Percentiles rank a stretch among this genome's conserved stretches.
phyloP scores from a whole-genome alignment of 2,888 invertebrate species.

The Ectobius pallidus region DNA sequence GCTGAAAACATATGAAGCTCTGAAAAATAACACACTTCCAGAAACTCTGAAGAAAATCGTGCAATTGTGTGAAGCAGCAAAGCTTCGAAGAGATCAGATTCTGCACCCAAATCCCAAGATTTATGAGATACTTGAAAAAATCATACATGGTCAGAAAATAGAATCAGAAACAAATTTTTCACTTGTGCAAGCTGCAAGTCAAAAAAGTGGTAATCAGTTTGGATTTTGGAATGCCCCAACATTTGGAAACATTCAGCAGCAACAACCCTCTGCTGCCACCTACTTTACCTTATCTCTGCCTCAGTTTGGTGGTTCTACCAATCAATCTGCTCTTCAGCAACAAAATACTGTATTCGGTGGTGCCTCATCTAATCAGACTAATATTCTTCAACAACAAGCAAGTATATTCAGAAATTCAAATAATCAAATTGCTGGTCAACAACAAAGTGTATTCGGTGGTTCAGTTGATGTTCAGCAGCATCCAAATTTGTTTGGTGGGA shows the following conservation, averaged over 20 bases:
- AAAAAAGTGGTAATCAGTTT: background rate
- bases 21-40: constrained; percentile 27
- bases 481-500: too few relatives aligned
- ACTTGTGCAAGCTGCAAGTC: background rate
- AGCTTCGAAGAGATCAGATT: constrained; percentile 61
- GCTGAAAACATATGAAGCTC: constrained; percentile 48
- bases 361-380: too few relatives aligned
- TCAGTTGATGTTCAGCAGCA: too few relatives aligned
- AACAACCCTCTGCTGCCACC: background rate
- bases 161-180: constrained; percentile 12
- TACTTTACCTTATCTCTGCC: constrained; percentile 18
- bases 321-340: background rate
- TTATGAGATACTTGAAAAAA: constrained; percentile 51
- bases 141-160: constrained; percentile 16
- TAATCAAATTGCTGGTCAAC: too few relatives aligned
- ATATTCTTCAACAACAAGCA: too few relatives aligned
- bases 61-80: constrained; percentile 60
- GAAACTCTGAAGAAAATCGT: constrained; percentile 57
- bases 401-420: too few relatives aligned
- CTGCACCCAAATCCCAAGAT: constrained; percentile 60
- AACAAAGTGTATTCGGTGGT: too few relatives aligned
- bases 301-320: constrained; percentile 7
- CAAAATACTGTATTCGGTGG: constrained; percentile 17
- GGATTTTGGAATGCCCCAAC: background rate
- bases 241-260: constrained; percentile 5